These are phyloP conservation scores for Myotis pilosus DNA, from an alignment of 2,797 vertebrate species.

Conservation along the genomic window DNA sequence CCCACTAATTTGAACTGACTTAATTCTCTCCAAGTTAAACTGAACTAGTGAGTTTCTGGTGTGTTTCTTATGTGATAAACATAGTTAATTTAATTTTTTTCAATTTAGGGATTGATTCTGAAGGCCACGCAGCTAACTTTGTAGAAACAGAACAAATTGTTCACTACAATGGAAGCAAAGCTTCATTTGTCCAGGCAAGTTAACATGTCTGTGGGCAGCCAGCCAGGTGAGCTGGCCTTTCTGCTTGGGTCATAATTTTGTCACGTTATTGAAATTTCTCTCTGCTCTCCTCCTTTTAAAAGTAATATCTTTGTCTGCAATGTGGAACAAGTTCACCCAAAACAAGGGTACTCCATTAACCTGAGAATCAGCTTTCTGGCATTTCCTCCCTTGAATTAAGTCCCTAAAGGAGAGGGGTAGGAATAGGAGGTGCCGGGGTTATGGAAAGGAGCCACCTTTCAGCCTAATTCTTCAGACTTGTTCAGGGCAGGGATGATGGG, in stretches of 20 bases:
- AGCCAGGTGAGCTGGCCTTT: not conserved
- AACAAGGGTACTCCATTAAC: not conserved
- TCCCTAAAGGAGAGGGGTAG: not conserved
- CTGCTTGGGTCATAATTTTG: not conserved
- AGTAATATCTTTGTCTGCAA: not conserved
- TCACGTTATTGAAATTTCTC: not conserved
- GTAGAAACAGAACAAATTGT: conserved; percentile 97
- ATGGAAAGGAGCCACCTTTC: not conserved
- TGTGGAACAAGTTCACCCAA: not conserved
- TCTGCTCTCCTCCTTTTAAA: not conserved
- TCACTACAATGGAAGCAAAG: conserved; percentile 91
- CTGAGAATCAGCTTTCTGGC: not conserved
- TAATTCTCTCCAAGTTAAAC: not conserved
- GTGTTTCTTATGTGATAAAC: not conserved
- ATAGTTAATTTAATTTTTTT: not conserved
- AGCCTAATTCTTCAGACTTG: not conserved
- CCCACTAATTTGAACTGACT: conserved; percentile 1
- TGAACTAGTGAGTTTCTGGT: not conserved
- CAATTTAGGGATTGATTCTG: conserved; percentile 92
- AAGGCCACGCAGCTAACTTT: conserved; percentile 97
- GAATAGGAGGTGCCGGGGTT: not conserved
- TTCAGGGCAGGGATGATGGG: not conserved
- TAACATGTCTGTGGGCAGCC: accelerated
- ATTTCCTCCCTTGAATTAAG: not conserved
- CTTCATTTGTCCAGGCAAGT: conserved; percentile 94